Percentiles rank a stretch among this genome's conserved stretches.
phyloP scores from a whole-genome alignment of 1,140 invertebrate genomes.

The Formica exsecta region DNA sequence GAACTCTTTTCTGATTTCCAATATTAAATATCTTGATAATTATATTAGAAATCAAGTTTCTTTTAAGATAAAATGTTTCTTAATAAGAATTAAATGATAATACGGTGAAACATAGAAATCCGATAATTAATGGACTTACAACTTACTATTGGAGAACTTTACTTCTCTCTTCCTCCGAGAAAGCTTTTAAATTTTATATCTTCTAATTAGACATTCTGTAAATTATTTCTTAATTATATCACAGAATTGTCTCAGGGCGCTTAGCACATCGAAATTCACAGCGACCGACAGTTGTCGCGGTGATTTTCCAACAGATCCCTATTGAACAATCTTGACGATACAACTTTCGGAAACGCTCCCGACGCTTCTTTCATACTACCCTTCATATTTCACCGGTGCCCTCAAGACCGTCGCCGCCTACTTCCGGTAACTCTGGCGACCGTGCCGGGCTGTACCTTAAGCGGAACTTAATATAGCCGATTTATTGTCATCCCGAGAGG shows the following conservation, averaged over 20 bases:
- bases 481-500: constrained; percentile 55
- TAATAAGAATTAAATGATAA: background rate
- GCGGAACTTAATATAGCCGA: constrained; percentile 59
- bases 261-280: constrained; percentile 4
- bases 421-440: constrained; percentile 28
- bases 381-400: constrained; percentile 35
- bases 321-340: background rate
- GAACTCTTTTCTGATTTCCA: constrained; percentile 12
- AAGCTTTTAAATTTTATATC: constrained; percentile 12
- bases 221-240: constrained; percentile 26
- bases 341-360: constrained; percentile 41
- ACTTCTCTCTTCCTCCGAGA: background rate
- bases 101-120: background rate
- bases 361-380: constrained; percentile 31
- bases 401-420: constrained; percentile 20
- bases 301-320: constrained; percentile 7
- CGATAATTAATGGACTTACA: background rate
- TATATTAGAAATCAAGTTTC: constrained; percentile 5
- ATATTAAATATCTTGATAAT: constrained; percentile 33
- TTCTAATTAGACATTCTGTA: background rate
- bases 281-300: constrained; percentile 1
- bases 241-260: constrained; percentile 11
- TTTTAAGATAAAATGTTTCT: constrained; percentile 4
- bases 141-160: background rate
- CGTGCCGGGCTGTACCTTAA: constrained; percentile 17